phyloP scores from a whole-genome alignment of 30 jellyfish, hydroid and myxozoan genomes.

The Hydra vulgaris region DNA sequence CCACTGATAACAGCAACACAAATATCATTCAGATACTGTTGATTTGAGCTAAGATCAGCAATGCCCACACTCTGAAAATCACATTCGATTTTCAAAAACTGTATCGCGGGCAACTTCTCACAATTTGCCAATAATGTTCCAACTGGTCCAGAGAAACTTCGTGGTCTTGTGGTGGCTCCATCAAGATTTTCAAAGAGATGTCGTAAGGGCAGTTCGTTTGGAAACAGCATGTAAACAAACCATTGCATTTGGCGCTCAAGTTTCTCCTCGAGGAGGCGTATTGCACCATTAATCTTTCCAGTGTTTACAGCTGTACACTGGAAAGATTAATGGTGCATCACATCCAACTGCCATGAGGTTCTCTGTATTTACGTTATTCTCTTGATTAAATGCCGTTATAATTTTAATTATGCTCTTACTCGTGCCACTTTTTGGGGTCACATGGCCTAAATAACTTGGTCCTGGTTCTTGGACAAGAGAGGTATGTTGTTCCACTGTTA shows the following conservation, averaged over 20 bases:
- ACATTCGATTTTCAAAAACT: not conserved
- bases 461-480: not conserved
- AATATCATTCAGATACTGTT: not conserved
- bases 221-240: not conserved
- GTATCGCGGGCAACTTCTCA: not conserved
- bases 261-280: not conserved
- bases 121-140: not conserved
- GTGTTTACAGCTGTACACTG: not conserved
- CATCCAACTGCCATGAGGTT: not conserved
- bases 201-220: not conserved
- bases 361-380: not conserved
- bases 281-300: not conserved
- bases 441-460: not conserved
- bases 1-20: not conserved
- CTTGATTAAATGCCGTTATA: not conserved
- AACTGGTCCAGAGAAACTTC: not conserved
- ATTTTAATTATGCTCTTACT: too few relatives aligned
- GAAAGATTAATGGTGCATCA: too few relatives aligned
- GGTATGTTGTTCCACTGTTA: not conserved
- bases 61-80: not conserved
- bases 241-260: not conserved
- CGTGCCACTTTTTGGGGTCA: not conserved
- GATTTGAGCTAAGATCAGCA: not conserved
- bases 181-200: not conserved
- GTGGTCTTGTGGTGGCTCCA: not conserved